Conservation (phyloP, 2,888 invertebrate species). For the Leptinotarsa haldemani region DNA sequence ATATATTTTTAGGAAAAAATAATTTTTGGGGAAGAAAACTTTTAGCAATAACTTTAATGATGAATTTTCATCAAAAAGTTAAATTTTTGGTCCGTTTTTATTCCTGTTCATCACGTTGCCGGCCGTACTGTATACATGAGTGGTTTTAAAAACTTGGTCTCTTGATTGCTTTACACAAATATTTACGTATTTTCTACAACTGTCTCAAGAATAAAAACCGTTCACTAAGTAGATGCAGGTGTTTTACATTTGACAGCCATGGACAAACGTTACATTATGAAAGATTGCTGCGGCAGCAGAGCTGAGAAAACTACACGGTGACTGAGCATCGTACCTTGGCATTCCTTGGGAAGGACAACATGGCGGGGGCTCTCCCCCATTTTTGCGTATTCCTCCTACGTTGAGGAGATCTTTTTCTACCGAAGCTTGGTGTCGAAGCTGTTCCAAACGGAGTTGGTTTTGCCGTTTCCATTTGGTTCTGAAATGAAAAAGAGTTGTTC, state of each 20-base stretch:
- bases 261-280: conserved; percentile 79
- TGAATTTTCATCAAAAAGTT: no score
- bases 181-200: no score
- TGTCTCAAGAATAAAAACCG: neutral
- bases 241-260: conserved; percentile 76
- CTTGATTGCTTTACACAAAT: no score
- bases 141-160: no score
- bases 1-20: no score
- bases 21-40: no score
- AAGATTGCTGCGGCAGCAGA: conserved; percentile 80
- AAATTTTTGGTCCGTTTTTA: no score
- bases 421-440: conserved; percentile 85
- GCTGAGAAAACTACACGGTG: conserved; percentile 74
- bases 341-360: conserved; percentile 62
- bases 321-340: conserved; percentile 61
- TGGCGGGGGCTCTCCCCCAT: conserved; percentile 52
- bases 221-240: neutral
- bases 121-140: no score
- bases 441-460: conserved; percentile 87
- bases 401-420: conserved; percentile 76
- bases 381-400: conserved; percentile 55
- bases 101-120: no score
- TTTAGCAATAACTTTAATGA: no score
- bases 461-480: conserved; percentile 92
- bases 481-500: conserved; percentile 43